Evolutionary conservation across 2,888 invertebrate species (phyloP), one percentile per base, ranked within the genome.

Genomic region (Zygothrica quintamaculata): DNA sequence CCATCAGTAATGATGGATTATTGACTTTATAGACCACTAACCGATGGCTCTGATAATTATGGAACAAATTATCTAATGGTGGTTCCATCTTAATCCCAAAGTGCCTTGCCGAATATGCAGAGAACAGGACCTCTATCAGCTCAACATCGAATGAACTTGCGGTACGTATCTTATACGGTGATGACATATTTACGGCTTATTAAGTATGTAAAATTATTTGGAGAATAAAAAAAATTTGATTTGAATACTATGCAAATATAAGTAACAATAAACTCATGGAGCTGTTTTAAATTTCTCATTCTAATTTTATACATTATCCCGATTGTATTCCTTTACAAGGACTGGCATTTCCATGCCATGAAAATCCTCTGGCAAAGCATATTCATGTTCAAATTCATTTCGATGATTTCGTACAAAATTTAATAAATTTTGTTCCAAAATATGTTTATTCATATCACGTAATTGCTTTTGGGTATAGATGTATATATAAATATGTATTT

Each of bases 291-390:
- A n/a, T n/a, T n/a, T n/a, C n/a, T n/a, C n/a, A n/a, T n/a, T n/a
- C n/a, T n/a, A n/a, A n/a, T n/a, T n/a, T n/a, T n/a, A n/a, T n/a
- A n/a, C n/a, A n/a, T n/a, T n/a, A n/a, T n/a, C n/a, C n/a, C n/a
- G n/a, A n/a, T n/a, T n/a, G n/a, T n/a, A n/a, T n/a, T n/a, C n/a
- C n/a, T n/a, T n/a, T n/a, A n/a, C n/a, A n/a, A n/a, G n/a, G n/a
- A n/a, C n/a, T n/a, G n/a, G n/a, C n/a, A n/a, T n/a, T n/a, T n/a
- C 2, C 16, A 11, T 3, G 1, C 0, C 3, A 12, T n/a, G 0
- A 5, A 42, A 82, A 29, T 85, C 86, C 26, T 85, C 84, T 1
- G 82, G 82, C 8, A 82, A 2, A 0, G 76, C 86, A 3, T 78
- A 85, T 1, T 59, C 31, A 22, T 82, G 40, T 0, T 40, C 13